Percentiles rank a stretch among this genome's conserved stretches.
These are phyloP conservation scores for Spheniscus humboldti DNA, from an alignment of 2,797 vertebrate species.

Conservation along the genomic window DNA sequence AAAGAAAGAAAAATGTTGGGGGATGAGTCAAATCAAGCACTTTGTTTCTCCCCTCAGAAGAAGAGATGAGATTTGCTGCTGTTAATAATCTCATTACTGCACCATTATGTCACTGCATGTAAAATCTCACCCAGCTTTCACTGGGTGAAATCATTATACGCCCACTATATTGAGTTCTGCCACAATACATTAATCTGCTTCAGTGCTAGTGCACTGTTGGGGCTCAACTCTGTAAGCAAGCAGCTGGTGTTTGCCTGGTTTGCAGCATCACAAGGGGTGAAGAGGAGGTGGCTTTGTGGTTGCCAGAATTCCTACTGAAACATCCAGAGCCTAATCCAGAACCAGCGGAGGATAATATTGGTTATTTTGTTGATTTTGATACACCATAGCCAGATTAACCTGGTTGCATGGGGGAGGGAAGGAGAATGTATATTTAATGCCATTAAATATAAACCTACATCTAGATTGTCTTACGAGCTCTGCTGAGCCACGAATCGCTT, in stretches of 20 bases:
- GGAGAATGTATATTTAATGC: neutral
- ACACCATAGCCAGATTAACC: neutral
- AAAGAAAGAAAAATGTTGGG: neutral
- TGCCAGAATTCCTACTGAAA: neutral
- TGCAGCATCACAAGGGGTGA: neutral
- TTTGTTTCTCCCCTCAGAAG: neutral
- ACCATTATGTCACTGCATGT: neutral
- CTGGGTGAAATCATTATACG: neutral
- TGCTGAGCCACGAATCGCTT: neutral
- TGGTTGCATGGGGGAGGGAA: neutral
- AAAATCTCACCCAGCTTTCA: conserved; percentile 15
- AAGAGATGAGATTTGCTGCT: neutral
- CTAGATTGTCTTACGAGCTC: neutral
- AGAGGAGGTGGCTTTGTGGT: neutral
- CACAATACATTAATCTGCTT: conserved; percentile 23
- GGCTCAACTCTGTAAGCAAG: conserved; percentile 22
- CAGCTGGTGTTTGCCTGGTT: neutral
- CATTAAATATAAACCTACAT: neutral
- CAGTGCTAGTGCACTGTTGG: neutral
- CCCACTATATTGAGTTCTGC: neutral
- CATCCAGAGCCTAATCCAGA: neutral
- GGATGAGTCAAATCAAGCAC: neutral
- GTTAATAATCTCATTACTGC: conserved; percentile 17
- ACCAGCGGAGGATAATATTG: neutral
- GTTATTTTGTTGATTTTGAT: neutral